Evolutionary conservation across 2,888 invertebrate species (phyloP).

Genomic region (Oligia fasciuncula): DNA sequence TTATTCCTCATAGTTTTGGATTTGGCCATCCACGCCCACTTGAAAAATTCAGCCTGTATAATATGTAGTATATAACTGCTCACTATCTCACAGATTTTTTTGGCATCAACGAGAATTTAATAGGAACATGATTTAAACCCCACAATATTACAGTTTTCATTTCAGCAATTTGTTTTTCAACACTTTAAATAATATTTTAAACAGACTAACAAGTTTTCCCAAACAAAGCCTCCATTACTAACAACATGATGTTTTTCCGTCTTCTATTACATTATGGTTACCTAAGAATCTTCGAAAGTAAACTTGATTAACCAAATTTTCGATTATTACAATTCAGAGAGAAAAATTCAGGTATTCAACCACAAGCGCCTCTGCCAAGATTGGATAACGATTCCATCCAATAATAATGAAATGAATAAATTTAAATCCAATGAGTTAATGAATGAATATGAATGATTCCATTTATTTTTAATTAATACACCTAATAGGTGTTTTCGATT

Average conservation of each 20-base stretch:
- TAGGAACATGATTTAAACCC: not conserved
- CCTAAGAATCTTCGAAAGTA: not conserved
- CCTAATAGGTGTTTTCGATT: not conserved
- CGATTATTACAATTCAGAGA: not conserved
- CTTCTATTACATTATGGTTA: not conserved
- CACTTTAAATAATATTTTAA: not conserved
- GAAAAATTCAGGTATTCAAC: too few relatives aligned
- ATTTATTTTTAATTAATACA: too few relatives aligned
- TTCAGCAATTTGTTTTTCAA: slow-evolving; percentile 6
- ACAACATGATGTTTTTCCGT: not conserved
- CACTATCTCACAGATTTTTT: not conserved
- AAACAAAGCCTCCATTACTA: slow-evolving; percentile 7
- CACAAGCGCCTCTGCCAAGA: too few relatives aligned
- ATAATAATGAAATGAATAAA: too few relatives aligned
- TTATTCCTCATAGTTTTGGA: too few relatives aligned
- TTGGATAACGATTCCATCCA: too few relatives aligned
- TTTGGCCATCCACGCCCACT: too few relatives aligned
- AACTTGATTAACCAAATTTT: not conserved
- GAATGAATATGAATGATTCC: too few relatives aligned
- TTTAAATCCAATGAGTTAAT: too few relatives aligned
- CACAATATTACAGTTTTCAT: not conserved
- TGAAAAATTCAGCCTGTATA: too few relatives aligned
- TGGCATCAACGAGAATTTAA: not conserved
- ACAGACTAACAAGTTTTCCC: not conserved
- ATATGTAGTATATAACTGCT: too few relatives aligned